A percentile compares a stretch with the other conserved stretches of the same genome.
phyloP scores from a whole-genome alignment of 2,113 vertebrate species.

The Hippocampus mohnikei region DNA sequence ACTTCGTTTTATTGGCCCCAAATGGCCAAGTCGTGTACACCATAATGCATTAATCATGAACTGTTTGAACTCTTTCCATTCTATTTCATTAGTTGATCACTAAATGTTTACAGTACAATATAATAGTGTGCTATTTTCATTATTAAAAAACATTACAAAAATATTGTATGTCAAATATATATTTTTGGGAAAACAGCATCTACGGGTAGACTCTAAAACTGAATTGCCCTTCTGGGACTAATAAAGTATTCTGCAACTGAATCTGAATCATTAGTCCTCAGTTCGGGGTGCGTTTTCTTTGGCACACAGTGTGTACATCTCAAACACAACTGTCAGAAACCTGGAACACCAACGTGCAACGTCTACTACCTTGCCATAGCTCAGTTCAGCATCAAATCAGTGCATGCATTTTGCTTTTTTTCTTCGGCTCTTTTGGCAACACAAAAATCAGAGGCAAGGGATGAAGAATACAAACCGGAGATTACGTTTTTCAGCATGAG shows the following conservation, averaged over 20 bases:
- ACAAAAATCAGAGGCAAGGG: background rate
- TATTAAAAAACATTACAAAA: background rate
- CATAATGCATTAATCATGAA: background rate
- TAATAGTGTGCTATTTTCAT: background rate
- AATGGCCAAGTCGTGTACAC: background rate
- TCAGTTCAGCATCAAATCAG: background rate
- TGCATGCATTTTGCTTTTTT: background rate
- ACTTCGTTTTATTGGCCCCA: background rate
- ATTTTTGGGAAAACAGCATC: background rate
- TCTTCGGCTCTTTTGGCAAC: background rate
- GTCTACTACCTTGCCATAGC: background rate
- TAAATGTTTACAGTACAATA: background rate
- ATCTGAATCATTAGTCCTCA: background rate
- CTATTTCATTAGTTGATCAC: background rate
- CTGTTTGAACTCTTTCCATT: background rate
- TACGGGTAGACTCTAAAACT: background rate
- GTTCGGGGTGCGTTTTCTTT: background rate
- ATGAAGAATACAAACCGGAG: background rate
- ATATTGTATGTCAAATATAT: too few species aligned
- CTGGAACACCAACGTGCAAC: background rate
- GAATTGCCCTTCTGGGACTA: background rate
- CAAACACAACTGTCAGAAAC: background rate
- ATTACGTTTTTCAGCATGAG: background rate
- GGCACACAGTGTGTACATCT: background rate
- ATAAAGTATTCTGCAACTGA: slow-evolving; percentile 1